Conservation (phyloP, 1,140 invertebrate genomes). For the Phymastichus coffea region DNA sequence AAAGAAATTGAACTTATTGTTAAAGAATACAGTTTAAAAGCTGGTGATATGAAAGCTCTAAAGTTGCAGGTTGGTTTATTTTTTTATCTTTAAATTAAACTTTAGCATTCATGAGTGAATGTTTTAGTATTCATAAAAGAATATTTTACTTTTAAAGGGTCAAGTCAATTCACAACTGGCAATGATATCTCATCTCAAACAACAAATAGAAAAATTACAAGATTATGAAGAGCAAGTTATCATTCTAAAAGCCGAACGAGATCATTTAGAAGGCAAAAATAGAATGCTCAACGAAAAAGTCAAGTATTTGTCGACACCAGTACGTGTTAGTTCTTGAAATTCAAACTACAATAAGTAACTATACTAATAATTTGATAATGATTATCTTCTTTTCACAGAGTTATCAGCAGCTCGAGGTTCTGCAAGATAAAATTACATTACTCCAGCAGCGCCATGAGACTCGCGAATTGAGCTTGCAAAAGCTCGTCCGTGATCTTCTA, state of each 20-base stretch:
- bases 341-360: not conserved
- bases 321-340: constrained; percentile 34
- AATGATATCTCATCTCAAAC: constrained; percentile 58
- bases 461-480: constrained; percentile 55
- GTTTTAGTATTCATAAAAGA: not conserved
- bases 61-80: constrained; percentile 48
- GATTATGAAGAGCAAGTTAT: constrained; percentile 60
- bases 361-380: not conserved
- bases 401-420: constrained; percentile 48
- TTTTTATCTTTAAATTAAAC: constrained; percentile 7
- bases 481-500: constrained; percentile 55
- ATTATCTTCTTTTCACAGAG: constrained; percentile 39
- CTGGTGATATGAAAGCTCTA: constrained; percentile 50
- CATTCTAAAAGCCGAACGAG: constrained; percentile 59
- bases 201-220: constrained; percentile 54
- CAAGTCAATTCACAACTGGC: constrained; percentile 59
- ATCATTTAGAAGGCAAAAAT: constrained; percentile 60
- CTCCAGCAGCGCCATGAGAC: constrained; percentile 57
- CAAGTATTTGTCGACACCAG: constrained; percentile 51
- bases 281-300: constrained; percentile 53
- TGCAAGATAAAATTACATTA: constrained; percentile 55
- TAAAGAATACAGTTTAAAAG: constrained; percentile 52
- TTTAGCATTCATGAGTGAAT: not conserved
- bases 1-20: constrained; percentile 63
- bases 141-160: constrained; percentile 30